Evolutionary conservation across 2,888 invertebrate genomes (phyloP).

Genomic region (Bombylius discolor): DNA sequence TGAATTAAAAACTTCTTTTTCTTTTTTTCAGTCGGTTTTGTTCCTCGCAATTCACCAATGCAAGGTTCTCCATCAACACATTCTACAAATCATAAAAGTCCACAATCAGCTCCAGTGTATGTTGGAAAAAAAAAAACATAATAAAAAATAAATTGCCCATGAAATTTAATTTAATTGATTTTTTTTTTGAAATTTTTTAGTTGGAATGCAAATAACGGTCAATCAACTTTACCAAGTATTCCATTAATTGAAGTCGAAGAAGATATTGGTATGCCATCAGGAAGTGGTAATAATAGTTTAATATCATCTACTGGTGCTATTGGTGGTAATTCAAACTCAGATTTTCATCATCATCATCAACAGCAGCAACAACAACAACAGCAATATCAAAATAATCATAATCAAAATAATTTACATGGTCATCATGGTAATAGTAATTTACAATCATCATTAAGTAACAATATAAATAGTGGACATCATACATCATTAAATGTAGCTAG

Average conservation of each 20-base stretch:
- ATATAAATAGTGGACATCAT: neutral
- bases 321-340: conserved; percentile 16
- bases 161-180: too few species aligned
- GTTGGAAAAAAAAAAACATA: conserved; percentile 17
- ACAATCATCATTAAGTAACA: neutral
- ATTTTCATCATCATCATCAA: conserved; percentile 19
- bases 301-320: conserved; percentile 17
- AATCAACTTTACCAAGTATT: conserved; percentile 58
- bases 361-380: conserved; percentile 19
- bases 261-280: conserved; percentile 25
- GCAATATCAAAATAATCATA: conserved; percentile 19
- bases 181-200: conserved; percentile 28
- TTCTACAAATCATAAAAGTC: conserved; percentile 30
- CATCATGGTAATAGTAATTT: neutral
- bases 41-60: conserved; percentile 45
- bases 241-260: conserved; percentile 65
- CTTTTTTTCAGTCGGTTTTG: conserved; percentile 35
- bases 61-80: conserved; percentile 43
- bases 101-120: conserved; percentile 36
- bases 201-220: conserved; percentile 49
- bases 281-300: conserved; percentile 17
- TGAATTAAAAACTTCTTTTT: conserved; percentile 1
- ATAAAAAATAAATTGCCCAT: too few species aligned
- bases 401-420: neutral
- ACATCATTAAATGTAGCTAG: neutral